These are phyloP conservation scores for Therioaphis trifolii DNA, from an alignment of 2,888 invertebrate species.

Conservation along the genomic window DNA sequence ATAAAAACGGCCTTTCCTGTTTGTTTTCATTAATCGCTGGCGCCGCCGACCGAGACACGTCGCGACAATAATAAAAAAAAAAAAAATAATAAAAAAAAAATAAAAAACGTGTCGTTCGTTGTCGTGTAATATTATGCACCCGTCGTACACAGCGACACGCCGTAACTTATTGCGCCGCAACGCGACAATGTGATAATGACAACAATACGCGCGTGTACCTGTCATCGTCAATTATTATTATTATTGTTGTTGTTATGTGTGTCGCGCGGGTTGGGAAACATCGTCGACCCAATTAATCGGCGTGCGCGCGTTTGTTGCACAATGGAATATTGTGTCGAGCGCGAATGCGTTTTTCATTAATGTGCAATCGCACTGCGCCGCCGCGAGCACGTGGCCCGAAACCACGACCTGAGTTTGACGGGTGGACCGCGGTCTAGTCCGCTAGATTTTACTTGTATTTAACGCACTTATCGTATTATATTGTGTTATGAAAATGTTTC, in stretches of 20 bases:
- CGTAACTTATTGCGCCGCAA: too few relatives aligned
- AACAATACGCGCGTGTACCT: neutral
- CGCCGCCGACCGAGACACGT: neutral
- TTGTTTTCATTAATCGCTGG: constrained; percentile 37
- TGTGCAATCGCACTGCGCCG: neutral
- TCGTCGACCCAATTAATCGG: constrained; percentile 28
- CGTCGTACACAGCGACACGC: neutral
- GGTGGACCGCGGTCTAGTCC: too few relatives aligned
- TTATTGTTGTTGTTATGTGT: neutral
- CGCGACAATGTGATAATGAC: too few relatives aligned
- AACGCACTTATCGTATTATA: too few relatives aligned
- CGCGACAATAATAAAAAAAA: too few relatives aligned
- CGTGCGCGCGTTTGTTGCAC: constrained; percentile 18
- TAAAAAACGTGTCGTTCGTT: constrained; percentile 11
- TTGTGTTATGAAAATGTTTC: too few relatives aligned
- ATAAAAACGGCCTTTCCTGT: constrained; percentile 35
- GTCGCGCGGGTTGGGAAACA: constrained; percentile 28
- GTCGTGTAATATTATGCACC: too few relatives aligned
- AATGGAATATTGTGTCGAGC: constrained; percentile 12
- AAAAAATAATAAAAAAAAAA: too few relatives aligned
- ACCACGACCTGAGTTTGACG: too few relatives aligned
- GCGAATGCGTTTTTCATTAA: constrained; percentile 21
- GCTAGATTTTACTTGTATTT: too few relatives aligned
- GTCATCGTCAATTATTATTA: too few relatives aligned
- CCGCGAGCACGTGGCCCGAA: neutral